Conservation (phyloP, 2,797 vertebrate genomes). For the Salmo trutta region DNA sequence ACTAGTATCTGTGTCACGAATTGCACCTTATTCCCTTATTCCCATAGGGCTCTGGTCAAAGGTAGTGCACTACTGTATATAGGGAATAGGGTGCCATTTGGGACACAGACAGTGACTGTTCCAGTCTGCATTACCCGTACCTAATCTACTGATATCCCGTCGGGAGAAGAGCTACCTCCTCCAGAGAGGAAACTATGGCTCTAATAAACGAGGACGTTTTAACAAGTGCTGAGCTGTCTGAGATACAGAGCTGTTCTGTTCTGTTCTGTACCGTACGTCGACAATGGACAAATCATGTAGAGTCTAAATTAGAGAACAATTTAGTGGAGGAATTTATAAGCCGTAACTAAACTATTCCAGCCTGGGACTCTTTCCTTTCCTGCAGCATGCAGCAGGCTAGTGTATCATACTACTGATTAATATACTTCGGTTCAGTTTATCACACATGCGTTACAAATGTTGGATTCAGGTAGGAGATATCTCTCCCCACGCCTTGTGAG, state of each 20-base stretch:
- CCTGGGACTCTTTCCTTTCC: background rate
- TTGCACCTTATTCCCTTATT: background rate
- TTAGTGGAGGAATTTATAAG: conserved; percentile 11
- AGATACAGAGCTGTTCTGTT: conserved; percentile 13
- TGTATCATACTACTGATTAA: background rate
- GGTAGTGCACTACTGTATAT: background rate
- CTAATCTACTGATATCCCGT: background rate
- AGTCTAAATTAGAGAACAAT: conserved; percentile 10
- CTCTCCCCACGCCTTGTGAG: background rate
- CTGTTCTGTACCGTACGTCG: background rate
- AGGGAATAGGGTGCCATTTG: background rate
- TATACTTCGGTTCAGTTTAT: conserved; percentile 1
- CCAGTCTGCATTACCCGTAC: background rate
- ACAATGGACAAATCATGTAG: conserved; percentile 3
- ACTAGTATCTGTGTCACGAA: background rate
- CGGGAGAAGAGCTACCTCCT: background rate
- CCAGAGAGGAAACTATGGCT: background rate
- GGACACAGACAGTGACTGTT: too few relatives aligned
- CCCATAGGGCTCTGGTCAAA: too few relatives aligned
- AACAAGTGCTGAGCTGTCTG: background rate
- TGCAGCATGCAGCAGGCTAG: conserved; percentile 6
- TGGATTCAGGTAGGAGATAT: conserved; percentile 21
- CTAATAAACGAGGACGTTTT: background rate
- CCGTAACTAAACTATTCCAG: conserved; percentile 19
- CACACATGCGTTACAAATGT: conserved; percentile 2